These are phyloP conservation scores for Proisotoma minuta DNA, from an alignment of 2,888 invertebrate genomes.

Conservation along the genomic window DNA sequence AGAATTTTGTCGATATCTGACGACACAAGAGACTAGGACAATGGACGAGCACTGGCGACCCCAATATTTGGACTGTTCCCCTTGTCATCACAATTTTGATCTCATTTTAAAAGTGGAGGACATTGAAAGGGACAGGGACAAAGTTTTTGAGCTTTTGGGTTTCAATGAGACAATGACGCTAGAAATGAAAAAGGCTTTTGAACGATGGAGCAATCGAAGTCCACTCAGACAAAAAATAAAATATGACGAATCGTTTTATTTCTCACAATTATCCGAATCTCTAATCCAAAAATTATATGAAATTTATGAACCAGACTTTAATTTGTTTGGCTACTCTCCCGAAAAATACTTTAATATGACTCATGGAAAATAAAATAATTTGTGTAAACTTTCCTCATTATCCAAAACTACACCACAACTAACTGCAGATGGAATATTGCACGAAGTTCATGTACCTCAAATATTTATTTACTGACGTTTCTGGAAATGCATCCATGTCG, in stretches of 20 bases:
- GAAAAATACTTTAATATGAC: slow-evolving; percentile 27
- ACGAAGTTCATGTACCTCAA: too few relatives aligned
- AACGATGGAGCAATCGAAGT: slow-evolving; percentile 38
- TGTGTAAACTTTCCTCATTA: neutral
- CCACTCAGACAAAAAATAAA: slow-evolving; percentile 3
- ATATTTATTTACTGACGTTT: too few relatives aligned
- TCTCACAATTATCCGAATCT: slow-evolving; percentile 27
- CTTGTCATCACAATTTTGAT: slow-evolving; percentile 38
- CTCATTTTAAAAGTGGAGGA: slow-evolving; percentile 43
- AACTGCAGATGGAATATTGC: too few relatives aligned
- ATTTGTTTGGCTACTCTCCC: slow-evolving; percentile 33
- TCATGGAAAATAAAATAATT: neutral
- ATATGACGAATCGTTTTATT: slow-evolving; percentile 25
- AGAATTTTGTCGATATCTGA: slow-evolving; percentile 39
- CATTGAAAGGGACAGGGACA: slow-evolving; percentile 33
- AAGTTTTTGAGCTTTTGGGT: slow-evolving; percentile 27
- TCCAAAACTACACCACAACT: too few relatives aligned
- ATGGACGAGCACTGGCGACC: slow-evolving; percentile 46
- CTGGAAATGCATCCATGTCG: too few relatives aligned
- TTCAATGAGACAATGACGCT: slow-evolving; percentile 9
- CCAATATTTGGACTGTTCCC: slow-evolving; percentile 40
- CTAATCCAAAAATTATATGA: slow-evolving; percentile 27
- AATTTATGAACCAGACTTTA: slow-evolving; percentile 39
- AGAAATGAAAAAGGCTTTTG: slow-evolving; percentile 34
- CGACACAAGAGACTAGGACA: slow-evolving; percentile 13